Base-by-base conservation (phyloP, 2,888 invertebrate genomes). In the Cataglyphis albicans region DNA sequence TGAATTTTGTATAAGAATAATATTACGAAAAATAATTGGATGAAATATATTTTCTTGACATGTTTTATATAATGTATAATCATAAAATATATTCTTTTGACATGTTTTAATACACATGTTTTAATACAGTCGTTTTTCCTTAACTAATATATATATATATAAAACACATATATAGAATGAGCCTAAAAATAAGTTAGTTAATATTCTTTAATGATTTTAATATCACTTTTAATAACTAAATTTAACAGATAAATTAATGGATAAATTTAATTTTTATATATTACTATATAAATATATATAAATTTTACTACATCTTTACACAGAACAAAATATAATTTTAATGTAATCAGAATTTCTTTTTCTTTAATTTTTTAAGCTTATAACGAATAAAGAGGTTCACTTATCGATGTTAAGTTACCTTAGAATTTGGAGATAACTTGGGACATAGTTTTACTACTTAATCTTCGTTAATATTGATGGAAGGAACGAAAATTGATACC, bases 381-480 rank as follows among this genome's bases (percentile, higher is more conserved):
- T 44, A 25, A 41, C 12, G 38, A 55, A 67, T 32, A 1, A 48
- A 21, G 6, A 41, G 32, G 15, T 38, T 65, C 1, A 55, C 29
- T 3, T 44, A 3, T 44, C 41, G 10, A 3, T 44, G 15, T 44
- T 15, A 44, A 44, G 44, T 44, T 44, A 6, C 6, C 2, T 78
- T 10, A 59, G 7, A 72, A 70, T 48, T 70, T 25, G 32, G 52
- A 67, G 21, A 10, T 44, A 59, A 70, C 44, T 80, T 78, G 2
- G 18, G 7, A 32, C 70, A 80, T 48, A 78, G 59, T 70, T 80
- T 59, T 35, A 25, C 21, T 65, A 29, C 12, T 59, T 59, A 70
- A 80, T 80, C 44, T 70, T 72, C 35, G 57, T 78, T 78, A 68
- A 57, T 15, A 70, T 57, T 70, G 25, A 80, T 25, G 32, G 44